These are phyloP conservation scores for Conus ventricosus DNA, from an alignment of 1,140 invertebrate genomes.

Conservation along the genomic window DNA sequence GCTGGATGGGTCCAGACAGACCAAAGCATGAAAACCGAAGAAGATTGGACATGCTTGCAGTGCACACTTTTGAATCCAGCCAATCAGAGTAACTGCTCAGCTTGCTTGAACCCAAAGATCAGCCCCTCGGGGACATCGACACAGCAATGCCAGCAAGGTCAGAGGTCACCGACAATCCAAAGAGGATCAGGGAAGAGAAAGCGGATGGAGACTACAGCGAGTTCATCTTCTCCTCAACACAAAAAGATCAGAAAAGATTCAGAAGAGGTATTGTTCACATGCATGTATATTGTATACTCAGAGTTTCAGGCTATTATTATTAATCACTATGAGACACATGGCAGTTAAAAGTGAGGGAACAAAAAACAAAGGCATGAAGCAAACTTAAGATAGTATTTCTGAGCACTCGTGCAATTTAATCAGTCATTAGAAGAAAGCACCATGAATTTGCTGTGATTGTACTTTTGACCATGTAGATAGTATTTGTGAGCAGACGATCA, in stretches of 20 bases:
- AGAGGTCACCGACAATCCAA: neutral
- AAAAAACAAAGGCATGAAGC: too few relatives aligned
- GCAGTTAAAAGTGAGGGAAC: too few relatives aligned
- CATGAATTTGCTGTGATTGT: too few relatives aligned
- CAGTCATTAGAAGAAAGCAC: too few relatives aligned
- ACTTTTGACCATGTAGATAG: too few relatives aligned
- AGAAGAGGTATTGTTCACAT: too few relatives aligned
- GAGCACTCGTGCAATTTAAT: too few relatives aligned
- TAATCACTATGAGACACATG: too few relatives aligned
- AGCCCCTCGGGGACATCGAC: neutral
- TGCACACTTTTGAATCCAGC: slow-evolving; percentile 60
- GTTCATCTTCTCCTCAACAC: neutral
- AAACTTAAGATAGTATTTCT: too few relatives aligned
- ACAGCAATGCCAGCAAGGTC: neutral
- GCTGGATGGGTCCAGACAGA: slow-evolving; percentile 56
- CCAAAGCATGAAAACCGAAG: neutral
- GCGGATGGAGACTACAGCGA: neutral
- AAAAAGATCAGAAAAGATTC: neutral
- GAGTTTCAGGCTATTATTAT: too few relatives aligned
- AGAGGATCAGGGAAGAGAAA: neutral
- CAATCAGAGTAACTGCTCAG: slow-evolving; percentile 47
- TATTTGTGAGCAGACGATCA: too few relatives aligned
- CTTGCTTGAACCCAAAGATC: slow-evolving; percentile 37
- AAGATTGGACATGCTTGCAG: slow-evolving; percentile 53
- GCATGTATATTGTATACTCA: too few relatives aligned